Evolutionary conservation across 1,140 invertebrate species (phyloP).

Genomic region (Holotrichia oblita): DNA sequence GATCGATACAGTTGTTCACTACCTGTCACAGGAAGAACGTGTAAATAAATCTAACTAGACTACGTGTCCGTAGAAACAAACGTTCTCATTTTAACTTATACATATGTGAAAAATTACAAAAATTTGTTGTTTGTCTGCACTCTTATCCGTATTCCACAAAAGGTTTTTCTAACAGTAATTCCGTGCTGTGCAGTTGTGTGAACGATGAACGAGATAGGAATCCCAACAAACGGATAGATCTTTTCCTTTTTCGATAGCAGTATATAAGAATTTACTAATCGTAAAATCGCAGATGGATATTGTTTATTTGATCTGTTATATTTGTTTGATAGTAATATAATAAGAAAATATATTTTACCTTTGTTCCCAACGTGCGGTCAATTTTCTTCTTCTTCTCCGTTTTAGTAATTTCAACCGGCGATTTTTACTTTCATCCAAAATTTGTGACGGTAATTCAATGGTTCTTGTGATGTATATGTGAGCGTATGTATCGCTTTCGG

Average conservation of each 20-base stretch:
- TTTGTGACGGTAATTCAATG: constrained; percentile 18
- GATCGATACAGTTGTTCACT: constrained; percentile 6
- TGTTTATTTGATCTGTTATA: too few species aligned
- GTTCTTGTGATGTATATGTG: constrained; percentile 25
- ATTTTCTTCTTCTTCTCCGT: constrained; percentile 51
- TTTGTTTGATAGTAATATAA: too few species aligned
- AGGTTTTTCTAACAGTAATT: constrained; percentile 35
- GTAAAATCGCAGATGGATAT: too few species aligned
- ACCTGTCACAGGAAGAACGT: constrained; percentile 19
- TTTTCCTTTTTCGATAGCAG: neutral
- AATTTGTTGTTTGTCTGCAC: neutral
- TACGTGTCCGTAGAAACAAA: constrained; percentile 14
- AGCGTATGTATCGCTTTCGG: constrained; percentile 2
- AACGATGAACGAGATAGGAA: constrained; percentile 17
- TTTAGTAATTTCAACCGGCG: constrained; percentile 49
- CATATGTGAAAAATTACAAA: constrained; percentile 25
- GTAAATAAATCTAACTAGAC: constrained; percentile 10
- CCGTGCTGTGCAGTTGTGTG: neutral
- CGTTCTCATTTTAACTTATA: constrained; percentile 32
- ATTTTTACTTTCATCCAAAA: constrained; percentile 36
- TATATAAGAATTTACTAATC: too few species aligned
- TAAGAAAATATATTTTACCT: constrained; percentile 51
- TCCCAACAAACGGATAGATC: neutral
- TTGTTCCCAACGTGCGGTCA: constrained; percentile 59
- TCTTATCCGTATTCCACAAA: constrained; percentile 25